Base-by-base conservation (phyloP, 2,888 invertebrate genomes). In the Pterobdella sp. region DNA sequence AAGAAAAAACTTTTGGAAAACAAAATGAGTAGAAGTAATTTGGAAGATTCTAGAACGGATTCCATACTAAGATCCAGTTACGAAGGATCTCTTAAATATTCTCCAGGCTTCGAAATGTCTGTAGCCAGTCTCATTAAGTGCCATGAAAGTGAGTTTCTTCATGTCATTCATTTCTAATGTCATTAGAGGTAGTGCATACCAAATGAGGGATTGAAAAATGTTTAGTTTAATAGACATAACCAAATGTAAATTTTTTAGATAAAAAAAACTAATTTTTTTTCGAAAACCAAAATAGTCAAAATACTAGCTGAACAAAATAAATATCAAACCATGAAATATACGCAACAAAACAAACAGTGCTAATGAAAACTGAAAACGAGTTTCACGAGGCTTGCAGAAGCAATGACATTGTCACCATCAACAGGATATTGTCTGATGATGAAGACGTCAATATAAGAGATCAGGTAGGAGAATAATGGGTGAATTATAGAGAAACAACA, bases 381-480 rank as follows among this genome's bases (percentile, higher is more conserved):
- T 79, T 84, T 31, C 84, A 84, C 74, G 83, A 84, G 70, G 84
- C 84, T 26, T 82, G 82, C 72, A 80, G 82, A 74, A 81, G 81
- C 76, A 84, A 84, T 76, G 82, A 83, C 74, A 74, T 81, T 2
- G 80, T 79, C 18, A 78, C 79, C n/a, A 80, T 82, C 29, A 79
- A 79, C 72, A 79, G 79, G 69, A 78, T 84, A 10, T 74, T 81
- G 66, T 76, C 79, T 34, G 81, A 81, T 63, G 81, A 79, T 76
- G 82, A 84, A 36, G 82, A 83, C 75, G 80, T 84, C 75, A 83
- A 84, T 77, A 81, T 82, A 74, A 82, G 81, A 77, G 83, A 83
- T 76, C 82, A 84, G 77, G 84, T 82, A 78, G 78, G 81, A 56
- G 4, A 49, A 42, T 49, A 18, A 18, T 49, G n/a, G 14, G 52